Evolutionary conservation across 2,113 vertebrate genomes (phyloP).

Genomic region (Lophius piscatorius): DNA sequence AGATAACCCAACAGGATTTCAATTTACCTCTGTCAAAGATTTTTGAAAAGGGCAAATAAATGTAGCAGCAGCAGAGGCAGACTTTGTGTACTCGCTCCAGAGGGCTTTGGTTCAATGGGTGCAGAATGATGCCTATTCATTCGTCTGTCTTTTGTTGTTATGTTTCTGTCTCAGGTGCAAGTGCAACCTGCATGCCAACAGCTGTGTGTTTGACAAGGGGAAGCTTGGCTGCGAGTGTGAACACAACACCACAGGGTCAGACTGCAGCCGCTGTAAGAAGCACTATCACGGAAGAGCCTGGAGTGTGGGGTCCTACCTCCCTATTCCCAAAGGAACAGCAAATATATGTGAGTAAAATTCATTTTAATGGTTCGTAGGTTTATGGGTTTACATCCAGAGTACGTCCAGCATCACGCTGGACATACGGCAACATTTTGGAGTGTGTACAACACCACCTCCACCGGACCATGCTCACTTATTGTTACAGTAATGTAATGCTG

Average conservation of each 20-base stretch:
- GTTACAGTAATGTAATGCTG: too few relatives aligned
- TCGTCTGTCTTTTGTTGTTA: slow-evolving; percentile 44
- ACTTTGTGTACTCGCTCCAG: slow-evolving; percentile 24
- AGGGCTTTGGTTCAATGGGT: slow-evolving; percentile 38
- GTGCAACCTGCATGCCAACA: slow-evolving; percentile 95
- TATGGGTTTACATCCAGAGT: too few relatives aligned
- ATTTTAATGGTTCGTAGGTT: too few relatives aligned
- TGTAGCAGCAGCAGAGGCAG: slow-evolving; percentile 12
- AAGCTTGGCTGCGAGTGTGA: slow-evolving; percentile 93
- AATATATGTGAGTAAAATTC: slow-evolving; percentile 91
- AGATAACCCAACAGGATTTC: slow-evolving; percentile 65
- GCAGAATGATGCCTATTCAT: slow-evolving; percentile 51
- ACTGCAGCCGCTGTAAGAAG: slow-evolving; percentile 96
- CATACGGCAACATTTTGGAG: too few relatives aligned
- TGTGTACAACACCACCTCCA: too few relatives aligned
- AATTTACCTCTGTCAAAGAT: slow-evolving; percentile 56
- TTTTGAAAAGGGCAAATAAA: slow-evolving; percentile 44
- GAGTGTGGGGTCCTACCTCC: slow-evolving; percentile 95
- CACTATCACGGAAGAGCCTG: slow-evolving; percentile 93
- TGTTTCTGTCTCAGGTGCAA: slow-evolving; percentile 89
- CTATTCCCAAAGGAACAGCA: slow-evolving; percentile 95
- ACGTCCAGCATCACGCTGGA: too few relatives aligned
- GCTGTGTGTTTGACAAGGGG: slow-evolving; percentile 92
- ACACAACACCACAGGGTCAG: slow-evolving; percentile 95
- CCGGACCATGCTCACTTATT: too few relatives aligned